Evolutionary conservation across 1,140 invertebrate species (phyloP).

Genomic region (Drosophila punjabiensis): DNA sequence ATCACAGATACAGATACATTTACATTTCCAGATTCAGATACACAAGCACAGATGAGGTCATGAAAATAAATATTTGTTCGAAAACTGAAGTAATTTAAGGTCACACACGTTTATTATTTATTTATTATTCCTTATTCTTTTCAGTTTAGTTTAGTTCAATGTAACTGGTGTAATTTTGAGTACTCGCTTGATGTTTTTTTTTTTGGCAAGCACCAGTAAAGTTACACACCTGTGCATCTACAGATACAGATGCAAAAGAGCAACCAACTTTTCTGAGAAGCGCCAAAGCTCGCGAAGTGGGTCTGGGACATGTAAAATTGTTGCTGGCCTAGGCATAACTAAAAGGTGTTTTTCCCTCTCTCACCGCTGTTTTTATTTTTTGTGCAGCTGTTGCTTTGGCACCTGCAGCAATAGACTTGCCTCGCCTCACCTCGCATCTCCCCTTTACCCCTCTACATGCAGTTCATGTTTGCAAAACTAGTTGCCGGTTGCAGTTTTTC

Average conservation of each 20-base stretch:
- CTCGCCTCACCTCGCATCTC: slow-evolving; percentile 2
- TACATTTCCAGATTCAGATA: slow-evolving; percentile 8
- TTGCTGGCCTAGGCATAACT: slow-evolving; percentile 60
- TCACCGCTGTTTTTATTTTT: slow-evolving; percentile 13
- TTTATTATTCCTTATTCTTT: too few relatives aligned
- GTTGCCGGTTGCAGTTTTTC: slow-evolving; percentile 59
- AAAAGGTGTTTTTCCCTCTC: slow-evolving; percentile 26
- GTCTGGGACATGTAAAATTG: slow-evolving; percentile 64
- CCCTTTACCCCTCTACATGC: background rate
- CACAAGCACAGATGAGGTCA: slow-evolving; percentile 5
- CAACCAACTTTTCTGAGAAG: slow-evolving; percentile 25
- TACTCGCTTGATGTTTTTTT: background rate
- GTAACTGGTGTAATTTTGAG: background rate
- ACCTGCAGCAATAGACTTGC: slow-evolving; percentile 53
- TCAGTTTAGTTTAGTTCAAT: background rate
- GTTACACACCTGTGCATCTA: slow-evolving; percentile 15
- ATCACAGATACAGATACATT: slow-evolving; percentile 13
- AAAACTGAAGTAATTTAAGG: too few relatives aligned
- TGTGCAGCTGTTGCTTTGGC: slow-evolving; percentile 52
- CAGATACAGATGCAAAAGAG: slow-evolving; percentile 14
- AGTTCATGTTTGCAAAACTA: slow-evolving; percentile 36
- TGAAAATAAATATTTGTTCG: background rate
- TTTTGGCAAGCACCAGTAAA: background rate
- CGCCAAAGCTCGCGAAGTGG: slow-evolving; percentile 30
- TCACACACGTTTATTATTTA: too few relatives aligned